A percentile compares a stretch with the other conserved stretches of the same genome.
Evolutionary conservation across 2,888 invertebrate genomes (phyloP).

Genomic region (Polymixis flavicincta): DNA sequence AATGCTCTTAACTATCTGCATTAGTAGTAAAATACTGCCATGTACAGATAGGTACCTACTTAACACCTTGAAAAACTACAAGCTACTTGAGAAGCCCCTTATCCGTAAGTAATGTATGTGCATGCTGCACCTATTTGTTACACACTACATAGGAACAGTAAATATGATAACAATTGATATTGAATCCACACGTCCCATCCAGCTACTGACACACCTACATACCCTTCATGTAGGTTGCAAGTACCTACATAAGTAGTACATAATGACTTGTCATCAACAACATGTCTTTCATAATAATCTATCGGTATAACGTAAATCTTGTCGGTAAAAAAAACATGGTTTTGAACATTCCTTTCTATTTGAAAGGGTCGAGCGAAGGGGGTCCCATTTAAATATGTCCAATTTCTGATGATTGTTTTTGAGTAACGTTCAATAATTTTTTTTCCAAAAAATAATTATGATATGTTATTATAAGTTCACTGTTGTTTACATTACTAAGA

Average conservation of each 20-base stretch:
- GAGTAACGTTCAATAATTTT: no score
- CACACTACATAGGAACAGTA: not conserved
- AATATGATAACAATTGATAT: constrained; percentile 25
- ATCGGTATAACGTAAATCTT: no score
- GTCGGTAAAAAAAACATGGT: no score
- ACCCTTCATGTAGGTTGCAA: constrained; percentile 13
- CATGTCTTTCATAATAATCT: not conserved
- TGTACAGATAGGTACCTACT: not conserved
- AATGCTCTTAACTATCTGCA: no score
- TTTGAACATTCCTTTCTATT: no score
- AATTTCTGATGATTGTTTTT: no score
- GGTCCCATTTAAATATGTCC: no score
- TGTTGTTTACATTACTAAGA: no score
- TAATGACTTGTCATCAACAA: not conserved
- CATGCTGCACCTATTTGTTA: constrained; percentile 19
- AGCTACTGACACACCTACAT: constrained; percentile 34
- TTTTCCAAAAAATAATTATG: no score
- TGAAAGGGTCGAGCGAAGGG: no score
- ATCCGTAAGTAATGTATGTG: not conserved
- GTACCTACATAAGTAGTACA: not conserved
- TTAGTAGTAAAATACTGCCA: not conserved
- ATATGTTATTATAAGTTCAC: no score
- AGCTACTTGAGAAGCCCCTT: constrained; percentile 4
- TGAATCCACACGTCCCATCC: constrained; percentile 6
- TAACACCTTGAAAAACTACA: not conserved